Conservation (phyloP, 2,113 vertebrate species). For the Indicator indicator region DNA sequence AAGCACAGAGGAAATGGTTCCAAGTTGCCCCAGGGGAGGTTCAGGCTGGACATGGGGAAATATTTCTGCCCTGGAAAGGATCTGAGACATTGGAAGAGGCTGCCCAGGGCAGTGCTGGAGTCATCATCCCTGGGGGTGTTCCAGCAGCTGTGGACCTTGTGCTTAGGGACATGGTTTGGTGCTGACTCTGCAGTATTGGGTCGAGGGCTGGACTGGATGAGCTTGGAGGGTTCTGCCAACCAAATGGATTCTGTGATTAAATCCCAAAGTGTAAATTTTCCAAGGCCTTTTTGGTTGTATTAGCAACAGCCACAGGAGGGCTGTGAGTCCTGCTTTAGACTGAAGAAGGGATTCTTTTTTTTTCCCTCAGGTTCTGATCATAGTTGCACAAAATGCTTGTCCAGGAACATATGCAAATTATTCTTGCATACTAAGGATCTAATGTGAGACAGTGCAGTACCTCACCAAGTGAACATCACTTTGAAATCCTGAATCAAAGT, state of each 20-base stretch:
- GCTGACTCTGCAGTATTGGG: too few relatives aligned
- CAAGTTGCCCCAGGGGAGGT: too few relatives aligned
- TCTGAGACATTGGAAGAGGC: too few relatives aligned
- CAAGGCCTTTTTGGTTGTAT: not conserved
- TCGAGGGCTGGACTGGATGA: too few relatives aligned
- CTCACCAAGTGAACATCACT: not conserved
- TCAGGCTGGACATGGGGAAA: too few relatives aligned
- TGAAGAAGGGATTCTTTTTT: not conserved
- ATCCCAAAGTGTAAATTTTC: accelerated
- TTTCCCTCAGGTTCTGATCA: not conserved
- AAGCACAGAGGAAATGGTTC: too few relatives aligned
- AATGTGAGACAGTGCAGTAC: not conserved
- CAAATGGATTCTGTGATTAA: not conserved
- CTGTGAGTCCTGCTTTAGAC: not conserved
- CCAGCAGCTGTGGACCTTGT: too few relatives aligned
- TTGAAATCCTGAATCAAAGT: not conserved
- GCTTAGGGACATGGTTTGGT: too few relatives aligned
- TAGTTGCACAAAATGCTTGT: not conserved
- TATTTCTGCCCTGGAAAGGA: too few relatives aligned
- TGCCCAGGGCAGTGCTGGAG: too few relatives aligned
- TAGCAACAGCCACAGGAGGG: not conserved
- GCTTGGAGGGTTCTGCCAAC: too few relatives aligned
- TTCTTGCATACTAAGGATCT: not conserved
- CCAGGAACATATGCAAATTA: not conserved
- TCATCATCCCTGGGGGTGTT: too few relatives aligned